Conservation (phyloP, 2,113 vertebrate species). For the Antidorcas marsupialis region DNA sequence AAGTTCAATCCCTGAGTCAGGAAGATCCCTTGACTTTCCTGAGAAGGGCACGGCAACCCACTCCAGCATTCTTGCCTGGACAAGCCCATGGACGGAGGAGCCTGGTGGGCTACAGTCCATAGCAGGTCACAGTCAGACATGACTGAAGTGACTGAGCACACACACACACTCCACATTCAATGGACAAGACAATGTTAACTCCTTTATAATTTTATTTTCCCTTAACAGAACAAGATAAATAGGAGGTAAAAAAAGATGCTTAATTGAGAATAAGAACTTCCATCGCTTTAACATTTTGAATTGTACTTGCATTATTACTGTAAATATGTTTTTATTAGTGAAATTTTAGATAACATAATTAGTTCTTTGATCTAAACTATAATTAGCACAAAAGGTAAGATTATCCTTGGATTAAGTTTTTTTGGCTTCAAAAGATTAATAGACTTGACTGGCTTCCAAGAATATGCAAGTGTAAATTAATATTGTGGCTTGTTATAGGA, state of each 20-base stretch:
- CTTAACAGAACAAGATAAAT: neutral
- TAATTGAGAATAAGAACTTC: neutral
- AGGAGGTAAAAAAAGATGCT: neutral
- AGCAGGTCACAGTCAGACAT: neutral
- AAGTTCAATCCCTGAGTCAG: neutral
- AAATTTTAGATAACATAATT: neutral
- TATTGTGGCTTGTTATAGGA: neutral
- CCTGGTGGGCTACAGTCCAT: neutral
- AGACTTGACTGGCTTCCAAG: neutral
- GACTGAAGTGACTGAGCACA: neutral
- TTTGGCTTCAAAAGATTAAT: constrained; percentile 4
- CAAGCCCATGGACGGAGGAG: neutral
- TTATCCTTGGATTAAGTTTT: neutral
- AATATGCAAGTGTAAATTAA: neutral
- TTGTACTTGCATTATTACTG: neutral
- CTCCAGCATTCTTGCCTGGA: neutral
- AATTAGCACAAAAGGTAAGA: constrained; percentile 19
- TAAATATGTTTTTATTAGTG: constrained; percentile 4
- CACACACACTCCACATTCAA: neutral
- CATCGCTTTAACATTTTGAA: neutral
- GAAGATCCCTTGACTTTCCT: neutral
- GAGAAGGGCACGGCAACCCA: neutral
- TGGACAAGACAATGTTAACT: neutral
- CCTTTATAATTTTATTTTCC: constrained; percentile 3
- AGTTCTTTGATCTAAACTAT: neutral